Percentiles rank a stretch among this genome's conserved stretches.
Evolutionary conservation across 2,797 vertebrate species (phyloP).

Genomic region (Babyrousa celebensis): DNA sequence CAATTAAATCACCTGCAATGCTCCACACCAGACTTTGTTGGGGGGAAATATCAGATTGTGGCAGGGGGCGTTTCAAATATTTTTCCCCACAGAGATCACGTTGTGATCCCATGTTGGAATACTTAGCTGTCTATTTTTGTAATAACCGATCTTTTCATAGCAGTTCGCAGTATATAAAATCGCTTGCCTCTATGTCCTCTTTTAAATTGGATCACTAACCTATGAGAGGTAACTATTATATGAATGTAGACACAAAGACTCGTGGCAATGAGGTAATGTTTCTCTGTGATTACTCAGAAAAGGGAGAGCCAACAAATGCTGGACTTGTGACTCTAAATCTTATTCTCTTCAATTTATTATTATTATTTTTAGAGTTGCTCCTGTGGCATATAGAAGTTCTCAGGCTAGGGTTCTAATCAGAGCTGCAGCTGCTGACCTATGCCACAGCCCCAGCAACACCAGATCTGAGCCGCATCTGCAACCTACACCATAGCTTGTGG

Average conservation of each 20-base stretch:
- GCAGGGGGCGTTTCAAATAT: background rate
- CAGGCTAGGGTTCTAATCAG: no score
- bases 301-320: background rate
- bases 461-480: no score
- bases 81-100: background rate
- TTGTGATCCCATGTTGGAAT: background rate
- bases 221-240: background rate
- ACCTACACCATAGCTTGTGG: no score
- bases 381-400: no score
- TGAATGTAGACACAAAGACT: background rate
- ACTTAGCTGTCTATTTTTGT: background rate
- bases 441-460: no score
- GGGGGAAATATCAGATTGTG: background rate
- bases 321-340: background rate
- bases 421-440: no score
- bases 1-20: conserved; percentile 81
- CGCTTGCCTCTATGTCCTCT: background rate
- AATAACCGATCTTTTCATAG: background rate
- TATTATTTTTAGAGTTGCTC: no score
- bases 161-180: background rate
- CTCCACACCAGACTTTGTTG: conserved; percentile 52
- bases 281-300: background rate
- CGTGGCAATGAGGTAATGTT: background rate
- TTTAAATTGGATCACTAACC: background rate
- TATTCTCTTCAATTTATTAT: background rate